Evolutionary conservation across 2,888 invertebrate species (phyloP), one percentile per base, ranked within the genome.

Genomic region (Cepaea hortensis): DNA sequence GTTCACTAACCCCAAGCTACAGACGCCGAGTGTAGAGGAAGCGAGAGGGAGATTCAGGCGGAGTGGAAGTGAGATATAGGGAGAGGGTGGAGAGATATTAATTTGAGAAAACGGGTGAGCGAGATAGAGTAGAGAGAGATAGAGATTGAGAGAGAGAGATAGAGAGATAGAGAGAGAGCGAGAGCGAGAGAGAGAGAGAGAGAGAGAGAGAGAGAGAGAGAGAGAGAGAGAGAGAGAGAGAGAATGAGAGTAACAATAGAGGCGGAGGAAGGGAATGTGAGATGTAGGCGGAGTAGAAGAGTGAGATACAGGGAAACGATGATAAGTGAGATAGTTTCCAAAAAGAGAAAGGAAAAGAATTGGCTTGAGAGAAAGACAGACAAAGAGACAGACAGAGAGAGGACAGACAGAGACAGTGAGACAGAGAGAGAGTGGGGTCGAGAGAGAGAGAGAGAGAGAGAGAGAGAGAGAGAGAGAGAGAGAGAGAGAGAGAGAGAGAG

Each of bases 361-460:
- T 35, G 35, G 35, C 35, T 35, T 35, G 35, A 35, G 35, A 18
- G 18, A 18, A 9, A 68, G n/a, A 20, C 18, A 68, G n/a, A 68
- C 68, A 68, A 5, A 35, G 6, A 80, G 50, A 81, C 20, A 46
- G n/a, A 65, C 35, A 83, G 70, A n/a, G 46, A 83, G 46, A 72
- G 23, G 11, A 83, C 46, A 9, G 70, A 46, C 3, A 70, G 70
- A 72, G 72, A 23, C 5, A 23, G 11, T n/a, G 23, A 72, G n/a
- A 23, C 5, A 72, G 72, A 23, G 3, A 72, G n/a, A 72, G 23
- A 7, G 35, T 0, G 15, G 3, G 46, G 48, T 1, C 1, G 11
- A 72, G 23, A 75, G 48, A 75, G 3, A 75, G 48, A n/a, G 5
- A n/a, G 46, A 48, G 3, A 75, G 23, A 72, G 3, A 23, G 72